Evolutionary conservation across 2,888 invertebrate genomes (phyloP).

Genomic region (Gandaritis pyraliata): DNA sequence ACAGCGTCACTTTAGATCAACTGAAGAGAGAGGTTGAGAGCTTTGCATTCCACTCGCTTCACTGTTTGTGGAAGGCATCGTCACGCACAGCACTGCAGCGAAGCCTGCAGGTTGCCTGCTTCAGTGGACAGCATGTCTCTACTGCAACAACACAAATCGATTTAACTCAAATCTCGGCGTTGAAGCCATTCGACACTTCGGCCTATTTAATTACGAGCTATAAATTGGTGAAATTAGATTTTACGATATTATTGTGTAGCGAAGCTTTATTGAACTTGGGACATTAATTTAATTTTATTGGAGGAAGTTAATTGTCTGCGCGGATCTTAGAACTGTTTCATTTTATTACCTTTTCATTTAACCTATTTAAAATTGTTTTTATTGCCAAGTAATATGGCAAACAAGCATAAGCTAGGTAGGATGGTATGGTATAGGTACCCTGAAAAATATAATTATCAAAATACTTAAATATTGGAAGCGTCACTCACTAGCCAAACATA

Average conservation of each 20-base stretch:
- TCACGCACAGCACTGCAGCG: too few relatives aligned
- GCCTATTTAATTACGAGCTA: conserved; percentile 31
- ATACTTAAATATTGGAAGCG: not conserved
- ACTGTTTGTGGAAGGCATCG: too few relatives aligned
- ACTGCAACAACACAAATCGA: conserved; percentile 29
- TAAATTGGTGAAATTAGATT: conserved; percentile 34
- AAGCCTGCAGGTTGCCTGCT: not conserved
- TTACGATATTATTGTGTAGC: conserved; percentile 25
- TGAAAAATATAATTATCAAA: too few relatives aligned
- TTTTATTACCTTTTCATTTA: not conserved
- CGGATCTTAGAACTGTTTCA: conserved; percentile 5
- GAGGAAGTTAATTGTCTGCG: conserved; percentile 20
- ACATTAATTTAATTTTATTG: conserved; percentile 23
- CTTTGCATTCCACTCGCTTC: too few relatives aligned
- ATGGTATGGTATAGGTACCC: too few relatives aligned
- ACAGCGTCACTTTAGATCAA: too few relatives aligned
- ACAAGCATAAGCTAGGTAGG: too few relatives aligned
- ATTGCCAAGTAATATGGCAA: too few relatives aligned
- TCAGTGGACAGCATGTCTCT: conserved; percentile 7
- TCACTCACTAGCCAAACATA: not conserved
- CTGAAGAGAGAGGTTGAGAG: too few relatives aligned
- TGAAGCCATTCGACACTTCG: conserved; percentile 26
- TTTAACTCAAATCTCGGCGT: conserved; percentile 27
- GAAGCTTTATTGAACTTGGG: conserved; percentile 13
- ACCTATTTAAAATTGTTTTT: too few relatives aligned